Percentiles rank a stretch among this genome's conserved stretches.
Conservation (phyloP, 2,888 invertebrate genomes). For the Sesia bembeciformis region DNA sequence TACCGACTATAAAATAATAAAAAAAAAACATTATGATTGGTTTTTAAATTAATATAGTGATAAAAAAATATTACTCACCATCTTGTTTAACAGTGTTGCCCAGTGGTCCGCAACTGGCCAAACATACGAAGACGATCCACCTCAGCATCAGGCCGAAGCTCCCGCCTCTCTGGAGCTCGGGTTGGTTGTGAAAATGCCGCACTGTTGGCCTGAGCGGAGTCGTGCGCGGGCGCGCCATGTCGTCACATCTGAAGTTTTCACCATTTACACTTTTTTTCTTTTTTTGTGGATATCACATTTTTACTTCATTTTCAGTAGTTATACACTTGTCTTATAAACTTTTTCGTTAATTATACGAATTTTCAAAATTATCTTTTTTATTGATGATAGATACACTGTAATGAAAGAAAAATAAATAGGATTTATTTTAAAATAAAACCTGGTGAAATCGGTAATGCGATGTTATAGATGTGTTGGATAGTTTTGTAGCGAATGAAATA, state of each 20-base stretch:
- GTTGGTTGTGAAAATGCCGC: conserved; percentile 66
- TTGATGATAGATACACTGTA: too few relatives aligned
- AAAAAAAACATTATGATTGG: too few relatives aligned
- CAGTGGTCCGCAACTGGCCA: conserved; percentile 57
- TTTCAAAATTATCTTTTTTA: too few relatives aligned
- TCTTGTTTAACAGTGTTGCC: conserved; percentile 66
- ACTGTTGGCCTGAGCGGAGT: conserved; percentile 46
- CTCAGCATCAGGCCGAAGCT: conserved; percentile 52
- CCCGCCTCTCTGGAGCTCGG: conserved; percentile 50
- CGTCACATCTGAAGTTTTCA: conserved; percentile 7
- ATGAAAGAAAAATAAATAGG: neutral
- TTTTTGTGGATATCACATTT: neutral
- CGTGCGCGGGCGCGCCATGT: conserved; percentile 40
- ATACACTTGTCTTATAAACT: too few relatives aligned
- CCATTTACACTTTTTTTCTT: neutral
- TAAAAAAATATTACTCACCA: conserved; percentile 36
- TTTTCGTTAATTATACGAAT: too few relatives aligned
- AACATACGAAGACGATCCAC: conserved; percentile 60
- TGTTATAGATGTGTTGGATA: neutral
- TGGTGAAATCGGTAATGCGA: neutral
- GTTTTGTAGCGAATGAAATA: too few relatives aligned
- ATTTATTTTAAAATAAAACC: neutral
- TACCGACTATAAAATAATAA: too few relatives aligned
- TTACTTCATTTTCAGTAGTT: neutral
- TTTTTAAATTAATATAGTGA: neutral